Evolutionary conservation across 2,888 invertebrate species (phyloP).

Genomic region (Helobdella robusta): DNA sequence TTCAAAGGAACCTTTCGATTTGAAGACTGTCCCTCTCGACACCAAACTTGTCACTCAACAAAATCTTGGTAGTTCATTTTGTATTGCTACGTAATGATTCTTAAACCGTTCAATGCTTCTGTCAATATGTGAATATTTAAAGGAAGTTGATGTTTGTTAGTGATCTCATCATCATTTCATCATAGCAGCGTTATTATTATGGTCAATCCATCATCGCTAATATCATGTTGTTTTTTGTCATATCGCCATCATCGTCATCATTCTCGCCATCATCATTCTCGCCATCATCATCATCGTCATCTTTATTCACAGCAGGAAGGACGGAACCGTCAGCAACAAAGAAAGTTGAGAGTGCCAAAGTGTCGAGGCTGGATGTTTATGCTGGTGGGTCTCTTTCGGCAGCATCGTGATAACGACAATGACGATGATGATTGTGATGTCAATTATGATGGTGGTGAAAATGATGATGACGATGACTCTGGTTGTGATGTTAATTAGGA

Average conservation of each 20-base stretch:
- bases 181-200: too few species aligned
- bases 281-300: too few species aligned
- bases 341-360: slow-evolving; percentile 51
- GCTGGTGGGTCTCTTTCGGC: slow-evolving; percentile 50
- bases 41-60: slow-evolving; percentile 47
- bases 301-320: slow-evolving; percentile 16
- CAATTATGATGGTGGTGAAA: neutral
- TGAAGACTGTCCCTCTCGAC: slow-evolving; percentile 71
- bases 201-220: too few species aligned
- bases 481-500: too few species aligned
- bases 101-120: too few species aligned
- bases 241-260: too few species aligned
- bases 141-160: too few species aligned
- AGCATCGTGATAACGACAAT: neutral
- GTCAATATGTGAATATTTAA: too few species aligned
- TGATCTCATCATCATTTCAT: too few species aligned
- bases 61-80: slow-evolving; percentile 36
- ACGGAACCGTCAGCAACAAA: slow-evolving; percentile 46
- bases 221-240: too few species aligned
- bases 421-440: neutral
- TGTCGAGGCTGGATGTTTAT: slow-evolving; percentile 72
- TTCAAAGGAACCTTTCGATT: slow-evolving; percentile 69
- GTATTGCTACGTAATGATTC: too few species aligned
- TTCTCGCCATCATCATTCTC: too few species aligned
- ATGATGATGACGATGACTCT: neutral